Base-by-base conservation (phyloP, 2,797 vertebrate genomes). In the Rachycentron canadum region DNA sequence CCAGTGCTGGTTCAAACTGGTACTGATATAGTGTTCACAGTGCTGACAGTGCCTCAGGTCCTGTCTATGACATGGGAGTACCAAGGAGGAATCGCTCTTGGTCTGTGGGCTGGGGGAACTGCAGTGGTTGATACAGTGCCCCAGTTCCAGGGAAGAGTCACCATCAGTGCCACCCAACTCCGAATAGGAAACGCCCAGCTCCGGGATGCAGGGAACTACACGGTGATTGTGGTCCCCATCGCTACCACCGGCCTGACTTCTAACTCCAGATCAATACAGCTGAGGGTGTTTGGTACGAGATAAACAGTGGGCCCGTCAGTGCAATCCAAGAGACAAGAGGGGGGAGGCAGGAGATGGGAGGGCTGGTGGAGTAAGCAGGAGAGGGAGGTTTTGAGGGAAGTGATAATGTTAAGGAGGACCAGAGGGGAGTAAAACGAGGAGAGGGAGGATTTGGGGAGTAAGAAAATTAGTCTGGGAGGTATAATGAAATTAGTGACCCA, bases 241-340 rank as follows among this genome's bases (percentile, higher is more conserved):
- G 52, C 28, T 2, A 58, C 57, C 60, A 92, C 93, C 0, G 91
- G 85, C 26, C 60, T 93, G 28, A 1, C 0, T 4, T 0, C 10
- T 5, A 95, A 91, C 92, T 86, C 92, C 30, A 76, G 60, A 79
- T 86, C 92, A 0, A 74, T 93, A 21, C 76, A 85, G 63, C 88
- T 96, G 52, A 90, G 73, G 1, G 94, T 96, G 69, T 96, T 92
- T 23, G 93, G 95, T 96, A 89, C 93, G 94, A 79, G 36, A 86
- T 55, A 61, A 83, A 81, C 47, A 67, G 57, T 34, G 56, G 5
- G 40, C 30, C 43, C 49, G 67, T 28, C 43, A 64, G 38, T 70
- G 74, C 32, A 34, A 6, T 21, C 25, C n/a, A 12, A 25, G 56
- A 69, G 32, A 57, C 25, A 19, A 2, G 53, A 38, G 16, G 53